Evolutionary conservation across 2,797 vertebrate species (phyloP).

Genomic region (Tangara arthus): DNA sequence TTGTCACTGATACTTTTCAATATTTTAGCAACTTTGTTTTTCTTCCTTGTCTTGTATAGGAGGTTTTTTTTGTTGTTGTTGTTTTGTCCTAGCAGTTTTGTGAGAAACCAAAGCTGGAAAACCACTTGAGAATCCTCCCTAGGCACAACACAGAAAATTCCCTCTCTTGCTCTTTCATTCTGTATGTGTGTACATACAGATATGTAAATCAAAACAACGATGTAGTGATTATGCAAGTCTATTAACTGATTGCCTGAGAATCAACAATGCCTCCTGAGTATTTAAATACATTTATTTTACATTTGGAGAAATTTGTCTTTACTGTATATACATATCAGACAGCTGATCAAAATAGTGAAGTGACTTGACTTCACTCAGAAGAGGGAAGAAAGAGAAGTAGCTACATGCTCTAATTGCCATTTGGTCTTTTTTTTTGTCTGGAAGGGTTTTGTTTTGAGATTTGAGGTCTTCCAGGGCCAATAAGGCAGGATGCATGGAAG

Average conservation of each 20-base stretch:
- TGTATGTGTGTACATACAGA: not conserved
- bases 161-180: not conserved
- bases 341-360: not conserved
- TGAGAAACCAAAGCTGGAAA: not conserved
- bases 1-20: not conserved
- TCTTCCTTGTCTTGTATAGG: not conserved
- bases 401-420: not conserved
- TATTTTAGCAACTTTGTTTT: not conserved
- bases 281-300: not conserved
- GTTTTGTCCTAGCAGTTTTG: not conserved
- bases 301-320: not conserved
- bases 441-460: not conserved
- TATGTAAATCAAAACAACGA: not conserved
- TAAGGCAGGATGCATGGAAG: not conserved
- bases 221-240: not conserved
- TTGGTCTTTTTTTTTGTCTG: not conserved
- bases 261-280: conserved; percentile 1
- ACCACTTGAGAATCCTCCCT: not conserved
- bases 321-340: not conserved
- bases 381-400: not conserved
- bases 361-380: not conserved
- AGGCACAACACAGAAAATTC: not conserved
- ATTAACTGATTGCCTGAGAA: not conserved
- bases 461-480: not conserved
- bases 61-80: not conserved